phyloP scores from a whole-genome alignment of 2,113 vertebrate genomes.

The Gallinago jamesoni region DNA sequence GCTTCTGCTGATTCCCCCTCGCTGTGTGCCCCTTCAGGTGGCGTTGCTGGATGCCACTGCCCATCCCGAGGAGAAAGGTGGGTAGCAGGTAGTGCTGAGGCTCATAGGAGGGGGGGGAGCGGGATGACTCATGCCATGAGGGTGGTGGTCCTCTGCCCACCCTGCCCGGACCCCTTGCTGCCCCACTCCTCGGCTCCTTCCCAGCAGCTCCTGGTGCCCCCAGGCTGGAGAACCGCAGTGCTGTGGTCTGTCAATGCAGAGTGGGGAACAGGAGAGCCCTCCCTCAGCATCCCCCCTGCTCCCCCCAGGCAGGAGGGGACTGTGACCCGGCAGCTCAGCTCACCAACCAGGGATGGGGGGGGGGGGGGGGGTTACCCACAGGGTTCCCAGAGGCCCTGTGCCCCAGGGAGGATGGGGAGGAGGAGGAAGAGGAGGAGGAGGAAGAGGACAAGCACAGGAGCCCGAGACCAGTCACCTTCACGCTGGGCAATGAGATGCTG shows the following conservation, averaged over 20 bases:
- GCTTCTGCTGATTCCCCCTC: not conserved
- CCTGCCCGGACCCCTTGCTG: accelerated
- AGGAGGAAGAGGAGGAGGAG: not conserved
- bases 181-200: not conserved
- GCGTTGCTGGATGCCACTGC: not conserved
- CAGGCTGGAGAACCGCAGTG: not conserved
- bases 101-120: accelerated
- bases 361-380: not conserved
- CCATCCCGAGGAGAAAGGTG: constrained; percentile 1
- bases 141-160: not conserved
- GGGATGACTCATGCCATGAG: not conserved
- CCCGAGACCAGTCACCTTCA: constrained; percentile 8
- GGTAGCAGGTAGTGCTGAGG: not conserved
- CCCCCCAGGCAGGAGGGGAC: not conserved
- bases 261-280: not conserved
- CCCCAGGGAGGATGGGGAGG: not conserved
- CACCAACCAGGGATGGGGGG: not conserved
- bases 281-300: not conserved
- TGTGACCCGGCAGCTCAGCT: not conserved
- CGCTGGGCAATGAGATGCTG: constrained; percentile 10
- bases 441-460: not conserved
- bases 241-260: not conserved
- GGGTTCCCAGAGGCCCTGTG: not conserved
- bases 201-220: not conserved
- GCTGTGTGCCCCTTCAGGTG: not conserved